Percentiles rank a stretch among this genome's conserved stretches.
Conservation (phyloP, 1,140 invertebrate species). For the Matsumurasca onukii region DNA sequence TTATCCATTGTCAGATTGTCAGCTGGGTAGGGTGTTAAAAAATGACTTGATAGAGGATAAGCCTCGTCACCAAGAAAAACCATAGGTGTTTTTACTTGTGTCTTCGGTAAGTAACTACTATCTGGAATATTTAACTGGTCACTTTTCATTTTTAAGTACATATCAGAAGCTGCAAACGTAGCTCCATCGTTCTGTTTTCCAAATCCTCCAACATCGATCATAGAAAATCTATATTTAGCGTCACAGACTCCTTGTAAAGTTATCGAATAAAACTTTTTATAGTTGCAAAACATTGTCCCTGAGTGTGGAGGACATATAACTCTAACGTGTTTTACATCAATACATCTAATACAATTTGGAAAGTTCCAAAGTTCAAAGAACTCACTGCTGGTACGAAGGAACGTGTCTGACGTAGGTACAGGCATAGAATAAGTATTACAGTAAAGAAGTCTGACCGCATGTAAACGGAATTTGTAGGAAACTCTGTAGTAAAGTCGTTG, state of each 20-base stretch:
- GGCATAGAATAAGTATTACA: too few relatives aligned
- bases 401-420: slow-evolving; percentile 18
- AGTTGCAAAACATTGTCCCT: slow-evolving; percentile 49
- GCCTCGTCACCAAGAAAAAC: slow-evolving; percentile 26
- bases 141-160: slow-evolving; percentile 19
- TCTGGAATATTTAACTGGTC: slow-evolving; percentile 13
- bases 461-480: too few relatives aligned
- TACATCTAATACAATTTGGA: slow-evolving; percentile 44
- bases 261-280: slow-evolving; percentile 50
- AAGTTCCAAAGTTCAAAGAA: slow-evolving; percentile 38
- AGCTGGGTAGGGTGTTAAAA: slow-evolving; percentile 23
- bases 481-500: too few relatives aligned
- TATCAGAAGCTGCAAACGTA: slow-evolving; percentile 26
- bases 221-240: slow-evolving; percentile 49
- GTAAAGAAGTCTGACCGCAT: too few relatives aligned
- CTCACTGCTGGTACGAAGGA: slow-evolving; percentile 10
- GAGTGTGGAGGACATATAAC: slow-evolving; percentile 44
- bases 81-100: slow-evolving; percentile 24
- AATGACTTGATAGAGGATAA: background rate
- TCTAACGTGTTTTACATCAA: slow-evolving; percentile 49
- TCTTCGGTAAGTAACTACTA: slow-evolving; percentile 16
- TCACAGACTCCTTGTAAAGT: slow-evolving; percentile 52
- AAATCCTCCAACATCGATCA: slow-evolving; percentile 50
- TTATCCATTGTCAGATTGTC: slow-evolving; percentile 20
- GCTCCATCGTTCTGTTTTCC: slow-evolving; percentile 40